Percentiles rank a stretch among this genome's conserved stretches.
These are phyloP conservation scores for Hecatera dysodea DNA, from an alignment of 2,888 invertebrate species.

Conservation along the genomic window DNA sequence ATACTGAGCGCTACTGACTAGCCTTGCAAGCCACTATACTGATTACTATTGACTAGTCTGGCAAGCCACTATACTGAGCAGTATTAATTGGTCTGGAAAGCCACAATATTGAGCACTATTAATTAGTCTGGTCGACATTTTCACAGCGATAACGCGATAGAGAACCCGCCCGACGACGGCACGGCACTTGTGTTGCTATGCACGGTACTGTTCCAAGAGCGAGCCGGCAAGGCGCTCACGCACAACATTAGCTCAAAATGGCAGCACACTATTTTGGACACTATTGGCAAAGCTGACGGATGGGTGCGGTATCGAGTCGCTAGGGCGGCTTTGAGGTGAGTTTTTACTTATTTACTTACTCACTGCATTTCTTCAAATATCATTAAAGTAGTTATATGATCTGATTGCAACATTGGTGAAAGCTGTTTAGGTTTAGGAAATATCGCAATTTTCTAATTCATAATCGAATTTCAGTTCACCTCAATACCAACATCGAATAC, in stretches of 20 bases:
- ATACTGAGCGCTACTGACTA: not conserved
- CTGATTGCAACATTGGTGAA: too few species aligned
- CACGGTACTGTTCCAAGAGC: constrained; percentile 95
- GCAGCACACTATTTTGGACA: constrained; percentile 88
- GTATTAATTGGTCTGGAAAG: not conserved
- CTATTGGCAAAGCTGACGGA: constrained; percentile 90
- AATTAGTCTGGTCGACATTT: not conserved
- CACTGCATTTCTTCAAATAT: not conserved
- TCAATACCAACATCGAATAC: too few species aligned
- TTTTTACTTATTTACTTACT: not conserved
- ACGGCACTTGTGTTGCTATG: constrained; percentile 94
- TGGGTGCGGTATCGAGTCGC: constrained; percentile 97
- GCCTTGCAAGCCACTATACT: not conserved
- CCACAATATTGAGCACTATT: not conserved
- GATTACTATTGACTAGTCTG: not conserved
- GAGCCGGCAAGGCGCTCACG: constrained; percentile 93
- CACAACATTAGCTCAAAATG: constrained; percentile 77
- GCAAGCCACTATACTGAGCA: not conserved
- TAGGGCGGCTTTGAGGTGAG: constrained; percentile 95
- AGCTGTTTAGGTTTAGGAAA: too few species aligned
- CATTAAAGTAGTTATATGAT: not conserved
- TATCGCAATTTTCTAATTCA: too few species aligned
- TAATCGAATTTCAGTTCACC: too few species aligned
- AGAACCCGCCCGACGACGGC: constrained; percentile 82
- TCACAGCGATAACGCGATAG: constrained; percentile 69